Percentiles rank a stretch among this genome's conserved stretches.
Evolutionary conservation across 2,113 vertebrate genomes (phyloP).

Genomic region (Ageneiosus marmoratus): DNA sequence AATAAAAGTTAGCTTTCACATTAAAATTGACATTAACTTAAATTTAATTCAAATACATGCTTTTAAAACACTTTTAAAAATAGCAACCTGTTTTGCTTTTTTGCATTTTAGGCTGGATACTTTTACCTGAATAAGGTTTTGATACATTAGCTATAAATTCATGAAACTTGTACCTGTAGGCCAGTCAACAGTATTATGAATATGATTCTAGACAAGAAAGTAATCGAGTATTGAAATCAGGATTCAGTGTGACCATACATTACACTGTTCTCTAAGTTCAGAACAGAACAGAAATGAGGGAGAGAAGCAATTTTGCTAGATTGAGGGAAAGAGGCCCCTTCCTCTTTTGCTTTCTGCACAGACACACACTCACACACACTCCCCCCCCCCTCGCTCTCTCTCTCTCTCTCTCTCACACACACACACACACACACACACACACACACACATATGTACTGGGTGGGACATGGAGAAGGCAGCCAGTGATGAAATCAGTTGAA

Average conservation of each 20-base stretch:
- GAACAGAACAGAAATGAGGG: not conserved
- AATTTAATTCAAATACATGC: not conserved
- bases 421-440: constrained; percentile 25
- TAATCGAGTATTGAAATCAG: not conserved
- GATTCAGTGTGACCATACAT: not conserved
- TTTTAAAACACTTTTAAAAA: too few relatives aligned
- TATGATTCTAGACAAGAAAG: not conserved
- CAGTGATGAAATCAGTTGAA: constrained; percentile 42
- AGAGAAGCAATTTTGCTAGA: constrained; percentile 16
- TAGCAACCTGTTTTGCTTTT: not conserved
- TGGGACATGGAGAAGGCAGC: constrained; percentile 29
- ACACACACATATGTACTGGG: constrained; percentile 21
- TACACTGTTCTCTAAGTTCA: not conserved
- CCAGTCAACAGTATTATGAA: not conserved
- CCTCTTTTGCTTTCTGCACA: not conserved
- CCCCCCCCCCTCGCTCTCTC: too few relatives aligned
- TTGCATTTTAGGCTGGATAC: not conserved
- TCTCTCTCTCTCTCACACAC: too few relatives aligned
- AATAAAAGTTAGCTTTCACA: not conserved
- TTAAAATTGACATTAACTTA: not conserved
- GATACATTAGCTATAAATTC: not conserved
- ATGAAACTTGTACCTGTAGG: not conserved
- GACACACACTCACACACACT: too few relatives aligned
- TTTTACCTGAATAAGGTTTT: not conserved
- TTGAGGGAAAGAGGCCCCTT: constrained; percentile 38